Evolutionary conservation across 2,797 vertebrate species (phyloP).

Genomic region (Sebastes vulpes): DNA sequence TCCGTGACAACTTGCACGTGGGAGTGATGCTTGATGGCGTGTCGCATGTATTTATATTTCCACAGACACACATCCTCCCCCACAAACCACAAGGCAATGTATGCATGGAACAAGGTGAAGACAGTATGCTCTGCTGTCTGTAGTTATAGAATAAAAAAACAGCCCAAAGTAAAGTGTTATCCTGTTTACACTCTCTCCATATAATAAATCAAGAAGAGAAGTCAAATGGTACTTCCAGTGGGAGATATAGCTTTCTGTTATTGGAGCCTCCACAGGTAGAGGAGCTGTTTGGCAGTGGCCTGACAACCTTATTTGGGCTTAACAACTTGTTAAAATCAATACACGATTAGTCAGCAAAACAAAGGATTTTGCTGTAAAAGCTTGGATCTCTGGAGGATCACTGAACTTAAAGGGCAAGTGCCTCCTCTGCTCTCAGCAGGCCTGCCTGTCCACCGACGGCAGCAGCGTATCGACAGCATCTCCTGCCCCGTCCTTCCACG

Average conservation of each 20-base stretch:
- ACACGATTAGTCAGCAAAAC: slow-evolving; percentile 86
- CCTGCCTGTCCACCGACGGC: slow-evolving; percentile 30
- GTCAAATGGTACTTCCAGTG: slow-evolving; percentile 3
- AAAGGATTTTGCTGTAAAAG: slow-evolving; percentile 85
- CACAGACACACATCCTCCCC: slow-evolving; percentile 45
- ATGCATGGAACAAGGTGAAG: slow-evolving; percentile 35
- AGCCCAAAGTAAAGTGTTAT: slow-evolving; percentile 5
- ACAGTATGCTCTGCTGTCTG: slow-evolving; percentile 11
- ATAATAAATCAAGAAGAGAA: slow-evolving; percentile 32
- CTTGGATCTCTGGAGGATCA: slow-evolving; percentile 69
- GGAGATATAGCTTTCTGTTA: slow-evolving; percentile 30
- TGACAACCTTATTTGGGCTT: slow-evolving; percentile 77
- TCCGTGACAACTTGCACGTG: slow-evolving; percentile 43
- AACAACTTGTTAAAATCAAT: slow-evolving; percentile 83
- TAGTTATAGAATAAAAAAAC: slow-evolving; percentile 11
- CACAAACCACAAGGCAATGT: slow-evolving; percentile 39
- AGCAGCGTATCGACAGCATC: slow-evolving; percentile 67
- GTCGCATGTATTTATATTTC: slow-evolving; percentile 42
- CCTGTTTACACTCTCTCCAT: not conserved
- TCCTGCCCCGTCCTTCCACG: slow-evolving; percentile 50
- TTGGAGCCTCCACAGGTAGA: slow-evolving; percentile 54
- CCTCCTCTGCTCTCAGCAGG: slow-evolving; percentile 57
- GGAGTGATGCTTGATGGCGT: slow-evolving; percentile 49
- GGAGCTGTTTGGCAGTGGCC: slow-evolving; percentile 65
- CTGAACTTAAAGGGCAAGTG: slow-evolving; percentile 63